Evolutionary conservation across 2,113 vertebrate species (phyloP).

Genomic region (Nipponia nippon): DNA sequence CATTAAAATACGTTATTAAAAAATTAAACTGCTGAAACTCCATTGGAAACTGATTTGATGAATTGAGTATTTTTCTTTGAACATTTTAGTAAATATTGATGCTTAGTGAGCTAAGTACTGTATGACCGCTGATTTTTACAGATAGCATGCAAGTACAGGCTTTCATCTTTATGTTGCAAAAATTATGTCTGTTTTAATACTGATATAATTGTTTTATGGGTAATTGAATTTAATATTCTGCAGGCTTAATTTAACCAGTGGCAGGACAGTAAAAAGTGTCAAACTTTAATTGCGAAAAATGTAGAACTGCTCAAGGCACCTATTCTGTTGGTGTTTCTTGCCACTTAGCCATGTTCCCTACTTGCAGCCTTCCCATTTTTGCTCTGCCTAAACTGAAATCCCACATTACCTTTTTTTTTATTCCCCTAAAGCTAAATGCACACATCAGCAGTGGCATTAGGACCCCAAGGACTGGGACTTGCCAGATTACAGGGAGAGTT

Average conservation of each 20-base stretch:
- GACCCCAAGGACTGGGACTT: not conserved
- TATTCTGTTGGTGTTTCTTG: not conserved
- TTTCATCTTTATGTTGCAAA: constrained; percentile 38
- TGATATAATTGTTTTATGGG: constrained; percentile 46
- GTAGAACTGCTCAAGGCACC: not conserved
- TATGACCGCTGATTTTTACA: constrained; percentile 15
- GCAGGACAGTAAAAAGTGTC: constrained; percentile 31
- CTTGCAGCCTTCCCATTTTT: not conserved
- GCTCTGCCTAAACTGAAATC: not conserved
- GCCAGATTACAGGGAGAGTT: not conserved
- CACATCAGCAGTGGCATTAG: not conserved
- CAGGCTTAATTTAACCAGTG: constrained; percentile 52
- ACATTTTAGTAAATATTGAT: constrained; percentile 47
- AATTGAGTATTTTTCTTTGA: not conserved
- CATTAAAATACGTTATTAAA: constrained; percentile 35
- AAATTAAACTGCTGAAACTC: constrained; percentile 30
- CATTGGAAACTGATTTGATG: not conserved
- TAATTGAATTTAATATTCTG: constrained; percentile 61
- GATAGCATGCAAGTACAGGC: not conserved
- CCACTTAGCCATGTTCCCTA: not conserved
- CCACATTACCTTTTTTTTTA: not conserved
- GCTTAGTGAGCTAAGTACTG: not conserved
- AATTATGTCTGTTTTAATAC: constrained; percentile 49
- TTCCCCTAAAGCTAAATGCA: not conserved
- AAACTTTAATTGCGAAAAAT: constrained; percentile 48